A percentile compares a stretch with the other conserved stretches of the same genome.
These are phyloP conservation scores for Pemphredon lugubris DNA, from an alignment of 2,888 invertebrate genomes.

Conservation along the genomic window DNA sequence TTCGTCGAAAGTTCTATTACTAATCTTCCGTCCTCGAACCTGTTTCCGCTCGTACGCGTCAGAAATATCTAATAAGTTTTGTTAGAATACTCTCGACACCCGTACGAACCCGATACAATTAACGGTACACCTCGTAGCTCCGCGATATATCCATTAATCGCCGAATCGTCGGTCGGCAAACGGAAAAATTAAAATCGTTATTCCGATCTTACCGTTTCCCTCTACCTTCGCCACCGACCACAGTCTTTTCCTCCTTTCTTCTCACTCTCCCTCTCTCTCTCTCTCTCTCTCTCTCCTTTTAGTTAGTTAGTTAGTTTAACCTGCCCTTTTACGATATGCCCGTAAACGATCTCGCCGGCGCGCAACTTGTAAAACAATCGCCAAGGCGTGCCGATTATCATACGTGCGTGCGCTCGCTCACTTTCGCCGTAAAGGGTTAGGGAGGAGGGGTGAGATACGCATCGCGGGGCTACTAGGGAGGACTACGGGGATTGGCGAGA, in stretches of 20 bases:
- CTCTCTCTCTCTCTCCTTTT: conserved; percentile 1
- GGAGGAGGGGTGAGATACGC: conserved; percentile 49
- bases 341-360: conserved; percentile 11
- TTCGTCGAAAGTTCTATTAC: conserved; percentile 40
- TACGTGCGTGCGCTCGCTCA: conserved; percentile 42
- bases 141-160: not conserved
- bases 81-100: not conserved
- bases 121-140: no score
- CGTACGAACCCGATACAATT: no score
- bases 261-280: conserved; percentile 3
- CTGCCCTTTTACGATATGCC: conserved; percentile 23
- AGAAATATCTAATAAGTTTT: no score
- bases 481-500: conserved; percentile 28
- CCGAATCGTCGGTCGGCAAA: no score
- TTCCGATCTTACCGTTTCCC: no score
- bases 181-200: no score
- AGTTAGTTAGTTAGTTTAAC: not conserved
- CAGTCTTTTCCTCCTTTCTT: conserved; percentile 40
- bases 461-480: conserved; percentile 43
- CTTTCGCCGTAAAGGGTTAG: conserved; percentile 52
- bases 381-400: conserved; percentile 20
- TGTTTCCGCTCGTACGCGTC: not conserved
- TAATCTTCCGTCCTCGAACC: conserved; percentile 9
- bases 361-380: conserved; percentile 48
- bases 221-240: no score